Conservation (phyloP, 2,797 vertebrate genomes). For the Knipowitschia caucasica region DNA sequence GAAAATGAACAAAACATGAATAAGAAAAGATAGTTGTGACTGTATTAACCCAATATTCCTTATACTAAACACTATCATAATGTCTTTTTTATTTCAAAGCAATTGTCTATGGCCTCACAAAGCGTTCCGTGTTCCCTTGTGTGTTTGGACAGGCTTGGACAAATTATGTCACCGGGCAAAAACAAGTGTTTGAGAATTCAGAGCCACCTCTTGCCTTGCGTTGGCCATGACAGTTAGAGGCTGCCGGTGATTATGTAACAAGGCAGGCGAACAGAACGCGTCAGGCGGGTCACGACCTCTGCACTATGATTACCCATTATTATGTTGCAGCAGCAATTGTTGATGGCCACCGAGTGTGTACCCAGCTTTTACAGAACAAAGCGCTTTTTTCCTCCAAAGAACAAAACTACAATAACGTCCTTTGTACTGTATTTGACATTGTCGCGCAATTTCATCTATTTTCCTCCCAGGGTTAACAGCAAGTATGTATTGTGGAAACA, state of each 20-base stretch:
- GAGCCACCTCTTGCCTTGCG: conserved; percentile 2
- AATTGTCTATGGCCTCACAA: conserved; percentile 3
- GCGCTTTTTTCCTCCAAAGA: conserved; percentile 2
- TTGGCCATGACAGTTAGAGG: conserved; percentile 13
- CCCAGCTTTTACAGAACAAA: conserved; percentile 12
- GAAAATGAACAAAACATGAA: too few relatives aligned
- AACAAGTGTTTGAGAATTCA: conserved; percentile 18
- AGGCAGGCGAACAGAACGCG: conserved; percentile 5
- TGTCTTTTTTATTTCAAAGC: conserved; percentile 1
- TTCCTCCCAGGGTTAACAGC: conserved; percentile 13
- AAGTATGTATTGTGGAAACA: conserved; percentile 4
- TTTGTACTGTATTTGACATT: conserved; percentile 7
- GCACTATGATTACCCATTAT: conserved; percentile 23
- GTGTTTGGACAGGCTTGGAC: conserved; percentile 19
- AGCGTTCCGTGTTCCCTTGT: conserved; percentile 1
- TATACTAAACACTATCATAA: neutral
- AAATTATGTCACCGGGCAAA: conserved; percentile 22
- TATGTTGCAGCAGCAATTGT: conserved; percentile 17
- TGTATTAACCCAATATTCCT: too few relatives aligned
- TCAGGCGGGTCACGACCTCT: conserved; percentile 15
- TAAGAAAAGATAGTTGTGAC: too few relatives aligned
- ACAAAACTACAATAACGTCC: conserved; percentile 1
- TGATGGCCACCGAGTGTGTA: conserved; percentile 10
- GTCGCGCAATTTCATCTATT: conserved; percentile 15
- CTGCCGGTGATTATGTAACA: conserved; percentile 27